Percentiles rank a stretch among this genome's conserved stretches.
phyloP scores from a whole-genome alignment of 1,140 invertebrate genomes.

The Drepana arcuata region DNA sequence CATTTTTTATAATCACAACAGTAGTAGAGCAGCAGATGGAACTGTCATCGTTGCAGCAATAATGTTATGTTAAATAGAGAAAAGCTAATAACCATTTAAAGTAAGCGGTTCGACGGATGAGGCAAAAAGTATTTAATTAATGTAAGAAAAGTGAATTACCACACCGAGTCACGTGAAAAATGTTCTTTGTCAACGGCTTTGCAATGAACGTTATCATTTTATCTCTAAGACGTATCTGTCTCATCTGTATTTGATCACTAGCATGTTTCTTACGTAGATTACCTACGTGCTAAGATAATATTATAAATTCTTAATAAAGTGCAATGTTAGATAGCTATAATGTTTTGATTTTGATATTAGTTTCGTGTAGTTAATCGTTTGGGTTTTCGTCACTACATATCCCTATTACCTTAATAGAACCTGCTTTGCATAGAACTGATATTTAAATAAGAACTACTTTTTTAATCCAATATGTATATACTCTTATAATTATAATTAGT shows the following conservation, averaged over 20 bases:
- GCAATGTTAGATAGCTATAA: not conserved
- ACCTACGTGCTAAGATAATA: not conserved
- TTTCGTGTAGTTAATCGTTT: no score
- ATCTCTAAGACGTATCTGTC: conserved; percentile 4
- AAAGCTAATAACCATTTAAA: not conserved
- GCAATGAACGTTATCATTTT: conserved; percentile 3
- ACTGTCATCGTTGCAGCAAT: not conserved
- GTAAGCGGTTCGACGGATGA: no score
- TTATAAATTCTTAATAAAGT: not conserved
- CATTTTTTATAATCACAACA: not conserved
- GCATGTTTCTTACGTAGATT: not conserved
- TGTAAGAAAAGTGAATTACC: conserved; percentile 1
- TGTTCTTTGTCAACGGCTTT: conserved; percentile 5
- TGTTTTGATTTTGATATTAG: not conserved
- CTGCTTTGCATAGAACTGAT: no score
- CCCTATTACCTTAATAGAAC: no score
- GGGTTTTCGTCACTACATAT: no score
- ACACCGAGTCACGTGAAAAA: conserved; percentile 6
- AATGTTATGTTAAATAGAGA: not conserved
- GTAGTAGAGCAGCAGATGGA: not conserved
- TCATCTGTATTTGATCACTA: not conserved
- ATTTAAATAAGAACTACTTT: not conserved
- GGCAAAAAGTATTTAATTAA: not conserved
- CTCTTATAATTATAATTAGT: no score
- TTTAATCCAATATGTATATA: not conserved